A percentile compares a stretch with the other conserved stretches of the same genome.
Evolutionary conservation across 2,797 vertebrate genomes (phyloP).

Genomic region (Fringilla coelebs): DNA sequence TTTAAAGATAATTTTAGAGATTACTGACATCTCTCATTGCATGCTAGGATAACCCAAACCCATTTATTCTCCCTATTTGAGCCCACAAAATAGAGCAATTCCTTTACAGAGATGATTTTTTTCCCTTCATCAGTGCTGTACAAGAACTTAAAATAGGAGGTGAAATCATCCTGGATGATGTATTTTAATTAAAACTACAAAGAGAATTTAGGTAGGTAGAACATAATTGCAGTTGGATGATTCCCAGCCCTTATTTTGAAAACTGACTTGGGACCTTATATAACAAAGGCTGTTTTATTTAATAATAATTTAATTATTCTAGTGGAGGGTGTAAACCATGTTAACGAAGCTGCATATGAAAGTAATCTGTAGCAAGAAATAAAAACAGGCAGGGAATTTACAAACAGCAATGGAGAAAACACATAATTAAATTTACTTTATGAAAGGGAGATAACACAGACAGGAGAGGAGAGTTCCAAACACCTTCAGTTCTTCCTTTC

Average conservation of each 20-base stretch:
- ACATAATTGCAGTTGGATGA: constrained; percentile 41
- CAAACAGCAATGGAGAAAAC: neutral
- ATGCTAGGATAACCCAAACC: neutral
- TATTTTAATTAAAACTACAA: constrained; percentile 66
- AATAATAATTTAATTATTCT: constrained; percentile 46
- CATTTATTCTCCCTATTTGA: neutral
- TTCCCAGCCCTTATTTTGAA: constrained; percentile 36
- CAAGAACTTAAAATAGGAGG: constrained; percentile 14
- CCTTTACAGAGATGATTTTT: neutral
- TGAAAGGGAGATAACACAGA: neutral
- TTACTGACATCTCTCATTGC: neutral
- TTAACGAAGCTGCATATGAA: constrained; percentile 14
- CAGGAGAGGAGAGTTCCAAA: neutral
- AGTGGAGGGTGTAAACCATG: neutral
- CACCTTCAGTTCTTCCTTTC: neutral
- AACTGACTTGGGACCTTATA: constrained; percentile 16
- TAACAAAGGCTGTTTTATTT: constrained; percentile 39
- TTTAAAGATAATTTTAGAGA: neutral
- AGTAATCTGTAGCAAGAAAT: neutral
- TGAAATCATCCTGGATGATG: constrained; percentile 33
- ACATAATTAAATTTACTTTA: neutral
- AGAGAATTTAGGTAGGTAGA: constrained; percentile 35
- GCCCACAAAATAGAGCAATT: neutral
- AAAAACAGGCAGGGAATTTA: constrained; percentile 1
- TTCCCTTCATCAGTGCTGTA: neutral